Percentiles rank a stretch among this genome's conserved stretches.
These are phyloP conservation scores for Venusia cambrica DNA, from an alignment of 2,888 invertebrate genomes.

Conservation along the genomic window DNA sequence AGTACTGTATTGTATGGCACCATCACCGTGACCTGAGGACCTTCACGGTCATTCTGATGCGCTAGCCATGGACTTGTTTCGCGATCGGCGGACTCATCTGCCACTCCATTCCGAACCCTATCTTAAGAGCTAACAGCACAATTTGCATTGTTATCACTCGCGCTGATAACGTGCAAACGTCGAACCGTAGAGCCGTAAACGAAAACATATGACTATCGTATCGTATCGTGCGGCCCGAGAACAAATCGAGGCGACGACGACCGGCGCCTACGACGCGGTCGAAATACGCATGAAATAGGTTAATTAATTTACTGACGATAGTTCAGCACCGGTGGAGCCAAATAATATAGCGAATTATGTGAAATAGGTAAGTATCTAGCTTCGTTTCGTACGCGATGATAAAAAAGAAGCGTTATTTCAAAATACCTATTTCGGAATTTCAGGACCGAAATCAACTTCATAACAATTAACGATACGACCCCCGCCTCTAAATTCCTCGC, in stretches of 20 bases:
- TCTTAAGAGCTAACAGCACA: conserved; percentile 35
- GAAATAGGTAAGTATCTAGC: too few species aligned
- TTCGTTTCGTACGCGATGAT: conserved; percentile 45
- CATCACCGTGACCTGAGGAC: conserved; percentile 57
- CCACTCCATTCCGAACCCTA: conserved; percentile 48
- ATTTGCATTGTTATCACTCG: conserved; percentile 65
- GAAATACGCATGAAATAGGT: conserved; percentile 29
- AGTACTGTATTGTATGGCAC: conserved; percentile 28
- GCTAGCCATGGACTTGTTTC: conserved; percentile 66
- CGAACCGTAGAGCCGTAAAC: conserved; percentile 49
- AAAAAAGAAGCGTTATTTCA: conserved; percentile 77
- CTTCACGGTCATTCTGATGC: conserved; percentile 51
- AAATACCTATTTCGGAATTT: conserved; percentile 80
- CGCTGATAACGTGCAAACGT: conserved; percentile 56
- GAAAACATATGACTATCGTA: conserved; percentile 45
- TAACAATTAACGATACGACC: conserved; percentile 82
- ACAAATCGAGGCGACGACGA: conserved; percentile 28
- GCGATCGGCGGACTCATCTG: conserved; percentile 36
- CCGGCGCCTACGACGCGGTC: conserved; percentile 19
- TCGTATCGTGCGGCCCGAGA: conserved; percentile 29
- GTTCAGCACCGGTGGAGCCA: conserved; percentile 18
- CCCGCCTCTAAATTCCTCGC: conserved; percentile 81
- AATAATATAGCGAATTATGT: conserved; percentile 30
- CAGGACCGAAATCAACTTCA: conserved; percentile 81
- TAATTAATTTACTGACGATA: conserved; percentile 19